Evolutionary conservation across 2,888 invertebrate genomes (phyloP).

Genomic region (Ryuthela nishihirai): DNA sequence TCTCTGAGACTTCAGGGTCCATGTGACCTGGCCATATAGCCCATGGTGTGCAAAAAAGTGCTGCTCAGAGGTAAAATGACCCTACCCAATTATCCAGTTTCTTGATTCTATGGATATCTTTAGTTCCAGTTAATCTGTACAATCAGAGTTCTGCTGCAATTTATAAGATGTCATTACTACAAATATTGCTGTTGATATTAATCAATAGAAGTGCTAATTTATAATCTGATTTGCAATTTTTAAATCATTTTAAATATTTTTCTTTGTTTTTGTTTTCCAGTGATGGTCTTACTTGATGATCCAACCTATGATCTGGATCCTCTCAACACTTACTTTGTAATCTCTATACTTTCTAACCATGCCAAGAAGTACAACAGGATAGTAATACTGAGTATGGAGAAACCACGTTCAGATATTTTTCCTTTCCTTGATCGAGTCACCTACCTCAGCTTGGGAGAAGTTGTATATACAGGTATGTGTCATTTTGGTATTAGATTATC

Average conservation of each 20-base stretch:
- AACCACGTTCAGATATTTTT: constrained; percentile 90
- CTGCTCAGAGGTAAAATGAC: no score
- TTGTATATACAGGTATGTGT: constrained; percentile 52
- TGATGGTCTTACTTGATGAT: constrained; percentile 66
- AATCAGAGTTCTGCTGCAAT: no score
- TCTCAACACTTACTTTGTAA: constrained; percentile 87
- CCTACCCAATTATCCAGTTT: no score
- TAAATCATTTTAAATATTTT: background rate
- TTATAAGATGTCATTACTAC: no score
- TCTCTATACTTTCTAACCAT: constrained; percentile 84
- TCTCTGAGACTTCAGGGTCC: no score
- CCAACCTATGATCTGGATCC: constrained; percentile 87
- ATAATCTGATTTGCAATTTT: no score
- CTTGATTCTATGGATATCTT: no score
- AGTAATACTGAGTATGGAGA: constrained; percentile 86
- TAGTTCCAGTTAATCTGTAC: no score
- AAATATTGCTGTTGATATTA: no score
- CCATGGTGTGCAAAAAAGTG: no score
- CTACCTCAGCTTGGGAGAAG: constrained; percentile 68
- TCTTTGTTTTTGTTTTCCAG: constrained; percentile 54
- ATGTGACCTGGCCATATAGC: no score
- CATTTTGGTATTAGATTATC: background rate
- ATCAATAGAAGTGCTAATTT: no score
- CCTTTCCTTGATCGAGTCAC: constrained; percentile 90
- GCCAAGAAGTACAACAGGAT: constrained; percentile 85